Conservation (phyloP, 2,888 invertebrate species). For the Bembecia ichneumoniformis region DNA sequence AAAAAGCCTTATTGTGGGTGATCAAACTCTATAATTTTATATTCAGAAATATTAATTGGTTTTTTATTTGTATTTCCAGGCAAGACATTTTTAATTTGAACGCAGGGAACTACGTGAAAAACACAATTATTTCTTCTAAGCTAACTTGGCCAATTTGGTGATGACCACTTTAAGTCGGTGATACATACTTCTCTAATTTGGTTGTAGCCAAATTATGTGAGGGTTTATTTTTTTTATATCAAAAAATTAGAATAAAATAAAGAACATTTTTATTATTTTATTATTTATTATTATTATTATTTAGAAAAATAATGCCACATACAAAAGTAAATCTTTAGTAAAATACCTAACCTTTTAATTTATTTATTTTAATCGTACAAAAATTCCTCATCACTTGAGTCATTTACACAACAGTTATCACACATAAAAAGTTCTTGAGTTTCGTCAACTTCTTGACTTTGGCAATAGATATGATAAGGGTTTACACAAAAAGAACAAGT, state of each 20-base stretch:
- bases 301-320: not conserved
- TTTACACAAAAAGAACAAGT: slow-evolving; percentile 6
- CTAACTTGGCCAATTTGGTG: slow-evolving; percentile 6
- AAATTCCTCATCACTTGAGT: slow-evolving; percentile 6
- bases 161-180: slow-evolving; percentile 6
- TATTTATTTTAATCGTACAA: slow-evolving; percentile 1
- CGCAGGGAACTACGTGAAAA: slow-evolving; percentile 1
- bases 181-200: slow-evolving; percentile 6
- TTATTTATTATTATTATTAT: not conserved
- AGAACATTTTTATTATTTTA: not conserved
- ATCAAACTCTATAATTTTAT: not conserved
- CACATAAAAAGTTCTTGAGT: slow-evolving; percentile 8
- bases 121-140: slow-evolving; percentile 3
- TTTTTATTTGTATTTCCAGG: not conserved
- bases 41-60: not conserved
- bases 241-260: not conserved
- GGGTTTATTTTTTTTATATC: slow-evolving; percentile 4
- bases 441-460: slow-evolving; percentile 7
- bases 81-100: not conserved
- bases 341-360: slow-evolving; percentile 2
- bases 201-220: slow-evolving; percentile 4
- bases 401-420: slow-evolving; percentile 6
- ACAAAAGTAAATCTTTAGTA: slow-evolving; percentile 1
- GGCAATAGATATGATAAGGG: slow-evolving; percentile 8
- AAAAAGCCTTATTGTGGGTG: not conserved